These are phyloP conservation scores for Tapirus terrestris DNA, from an alignment of 2,113 vertebrate species.

Conservation along the genomic window DNA sequence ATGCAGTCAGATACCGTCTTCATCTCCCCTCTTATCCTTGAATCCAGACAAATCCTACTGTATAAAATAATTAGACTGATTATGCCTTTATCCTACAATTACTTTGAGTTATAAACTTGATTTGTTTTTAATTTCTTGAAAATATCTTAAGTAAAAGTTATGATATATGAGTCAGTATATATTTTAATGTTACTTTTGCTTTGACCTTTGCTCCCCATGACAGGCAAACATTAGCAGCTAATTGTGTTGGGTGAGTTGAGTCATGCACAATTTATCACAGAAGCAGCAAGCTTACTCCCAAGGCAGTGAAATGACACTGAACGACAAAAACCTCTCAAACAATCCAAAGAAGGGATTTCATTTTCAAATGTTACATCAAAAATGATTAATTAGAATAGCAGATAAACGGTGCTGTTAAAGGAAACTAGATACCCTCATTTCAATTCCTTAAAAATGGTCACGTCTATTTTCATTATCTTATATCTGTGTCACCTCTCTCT, in stretches of 20 bases:
- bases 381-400: neutral
- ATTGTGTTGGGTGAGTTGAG: neutral
- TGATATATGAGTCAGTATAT: neutral
- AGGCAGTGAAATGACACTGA: neutral
- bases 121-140: neutral
- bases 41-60: neutral
- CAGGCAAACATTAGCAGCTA: neutral
- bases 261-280: neutral
- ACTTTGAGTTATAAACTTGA: neutral
- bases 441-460: neutral
- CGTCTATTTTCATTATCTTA: neutral
- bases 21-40: neutral
- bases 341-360: neutral
- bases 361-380: neutral
- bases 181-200: conserved; percentile 36
- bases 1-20: neutral
- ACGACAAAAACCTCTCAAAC: neutral
- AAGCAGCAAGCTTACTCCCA: neutral
- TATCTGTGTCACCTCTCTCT: neutral
- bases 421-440: neutral
- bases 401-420: neutral
- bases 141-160: neutral
- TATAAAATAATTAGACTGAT: neutral
- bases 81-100: neutral
- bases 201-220: neutral